Evolutionary conservation across 1,140 invertebrate genomes (phyloP), one percentile per base, ranked within the genome.

Genomic region (Helicoverpa armigera): DNA sequence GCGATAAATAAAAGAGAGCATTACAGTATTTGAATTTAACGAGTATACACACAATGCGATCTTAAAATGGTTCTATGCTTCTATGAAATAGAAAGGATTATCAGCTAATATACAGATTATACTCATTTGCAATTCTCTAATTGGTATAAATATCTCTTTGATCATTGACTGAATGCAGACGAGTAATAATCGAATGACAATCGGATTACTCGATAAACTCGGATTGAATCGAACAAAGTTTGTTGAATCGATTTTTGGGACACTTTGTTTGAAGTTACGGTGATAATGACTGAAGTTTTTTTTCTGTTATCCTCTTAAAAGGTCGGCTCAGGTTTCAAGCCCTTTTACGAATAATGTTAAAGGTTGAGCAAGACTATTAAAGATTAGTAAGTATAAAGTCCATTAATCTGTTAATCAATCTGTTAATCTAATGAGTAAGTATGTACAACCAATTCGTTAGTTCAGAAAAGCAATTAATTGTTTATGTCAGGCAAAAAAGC

Each of bases 151-250:
- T 53, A 51, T 29, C 18, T 70, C 50, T 53, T 51, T 70, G 50
- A 53, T 29, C 50, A 70, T 3, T 29, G 50, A 53, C 67, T 53
- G 13, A 23, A 29, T 70, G 11, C 23, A 53, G 48, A 43, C 11
- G 13, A 53, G 7, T 29, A 69, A 31, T 69, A 69, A 51, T 70
- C 67, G 67, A 51, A 51, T 53, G 50, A 70, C 53, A 53, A 70
- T 29, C 50, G 10, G 18, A 53, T 70, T 70, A 53, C 18, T 31
- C 67, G 50, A 70, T 67, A 16, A 50, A 7, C 23, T 53, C 9
- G 53, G 29, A 70, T 70, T 18, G 48, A 70, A 29, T 70, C 35
- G 31, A 23, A 65, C 35, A 7, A 35, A 35, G 35, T 61, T 29
- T 51, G 13, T 14, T 2, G 50, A 23, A 67, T 50, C 18, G 67